Conservation (phyloP, 2,888 invertebrate genomes). For the Torymus auratus region DNA sequence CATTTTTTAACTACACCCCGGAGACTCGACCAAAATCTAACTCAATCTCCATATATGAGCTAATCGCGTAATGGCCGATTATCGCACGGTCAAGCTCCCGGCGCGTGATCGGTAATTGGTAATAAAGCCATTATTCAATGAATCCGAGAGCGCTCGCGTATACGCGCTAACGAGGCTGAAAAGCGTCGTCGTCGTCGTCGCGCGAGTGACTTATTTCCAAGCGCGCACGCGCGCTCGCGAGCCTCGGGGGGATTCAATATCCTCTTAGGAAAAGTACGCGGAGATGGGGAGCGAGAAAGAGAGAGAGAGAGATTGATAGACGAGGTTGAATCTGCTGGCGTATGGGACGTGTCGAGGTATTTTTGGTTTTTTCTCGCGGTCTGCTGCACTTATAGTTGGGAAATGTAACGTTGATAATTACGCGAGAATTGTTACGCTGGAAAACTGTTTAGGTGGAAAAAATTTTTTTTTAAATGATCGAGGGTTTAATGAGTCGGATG, state of each 20-base stretch:
- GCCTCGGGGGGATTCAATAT: constrained; percentile 41
- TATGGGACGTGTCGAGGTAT: too few species aligned
- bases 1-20: too few species aligned
- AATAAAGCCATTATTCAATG: constrained; percentile 58
- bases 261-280: constrained; percentile 37
- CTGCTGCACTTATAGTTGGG: too few species aligned
- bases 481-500: too few species aligned
- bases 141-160: neutral
- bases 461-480: too few species aligned
- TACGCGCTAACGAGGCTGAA: constrained; percentile 43
- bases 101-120: constrained; percentile 53
- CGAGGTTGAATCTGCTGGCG: constrained; percentile 10
- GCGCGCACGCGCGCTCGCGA: too few species aligned
- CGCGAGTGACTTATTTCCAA: neutral
- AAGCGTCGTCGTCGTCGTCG: neutral
- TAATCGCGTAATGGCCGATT: constrained; percentile 38
- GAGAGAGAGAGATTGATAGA: constrained; percentile 30
- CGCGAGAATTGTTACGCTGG: too few species aligned
- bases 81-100: neutral
- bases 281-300: neutral
- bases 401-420: too few species aligned
- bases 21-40: too few species aligned
- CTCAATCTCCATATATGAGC: too few species aligned
- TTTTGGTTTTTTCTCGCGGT: too few species aligned
- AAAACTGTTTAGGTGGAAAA: too few species aligned